Conservation (phyloP, 2,888 invertebrate species). For the Patella caerulea region DNA sequence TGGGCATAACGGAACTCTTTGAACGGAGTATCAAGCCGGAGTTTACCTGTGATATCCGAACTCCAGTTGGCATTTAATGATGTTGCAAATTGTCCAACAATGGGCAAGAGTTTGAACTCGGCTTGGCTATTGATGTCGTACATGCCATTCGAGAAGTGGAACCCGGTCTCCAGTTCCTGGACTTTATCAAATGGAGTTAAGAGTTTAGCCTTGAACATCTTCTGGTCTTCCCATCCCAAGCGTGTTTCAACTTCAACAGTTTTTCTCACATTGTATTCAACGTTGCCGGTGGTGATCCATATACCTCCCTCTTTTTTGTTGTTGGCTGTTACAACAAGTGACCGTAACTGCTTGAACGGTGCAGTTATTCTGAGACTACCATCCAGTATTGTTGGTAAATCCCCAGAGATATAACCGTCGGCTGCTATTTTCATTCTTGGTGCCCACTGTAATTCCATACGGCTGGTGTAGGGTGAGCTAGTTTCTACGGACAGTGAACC, state of each 20-base stretch:
- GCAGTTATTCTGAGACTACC: slow-evolving; percentile 42
- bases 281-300: slow-evolving; percentile 39
- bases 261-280: slow-evolving; percentile 47
- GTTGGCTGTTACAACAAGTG: slow-evolving; percentile 29
- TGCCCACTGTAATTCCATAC: slow-evolving; percentile 42
- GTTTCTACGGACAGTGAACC: slow-evolving; percentile 39
- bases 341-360: slow-evolving; percentile 38
- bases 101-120: slow-evolving; percentile 38
- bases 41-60: slow-evolving; percentile 3
- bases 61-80: not conserved
- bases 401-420: slow-evolving; percentile 21
- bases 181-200: slow-evolving; percentile 51
- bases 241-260: slow-evolving; percentile 39
- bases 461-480: slow-evolving; percentile 40
- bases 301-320: slow-evolving; percentile 43
- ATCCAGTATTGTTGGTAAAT: slow-evolving; percentile 29
- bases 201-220: slow-evolving; percentile 40
- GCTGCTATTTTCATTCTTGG: slow-evolving; percentile 34
- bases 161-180: slow-evolving; percentile 35
- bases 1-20: slow-evolving; percentile 45
- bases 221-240: slow-evolving; percentile 43
- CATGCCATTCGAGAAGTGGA: slow-evolving; percentile 35
- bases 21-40: slow-evolving; percentile 40
- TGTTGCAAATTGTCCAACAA: slow-evolving; percentile 5
- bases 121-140: slow-evolving; percentile 40